Percentiles rank a stretch among this genome's conserved stretches.
Evolutionary conservation across 2,888 invertebrate genomes (phyloP).

Genomic region (Yponomeuta malinellus): DNA sequence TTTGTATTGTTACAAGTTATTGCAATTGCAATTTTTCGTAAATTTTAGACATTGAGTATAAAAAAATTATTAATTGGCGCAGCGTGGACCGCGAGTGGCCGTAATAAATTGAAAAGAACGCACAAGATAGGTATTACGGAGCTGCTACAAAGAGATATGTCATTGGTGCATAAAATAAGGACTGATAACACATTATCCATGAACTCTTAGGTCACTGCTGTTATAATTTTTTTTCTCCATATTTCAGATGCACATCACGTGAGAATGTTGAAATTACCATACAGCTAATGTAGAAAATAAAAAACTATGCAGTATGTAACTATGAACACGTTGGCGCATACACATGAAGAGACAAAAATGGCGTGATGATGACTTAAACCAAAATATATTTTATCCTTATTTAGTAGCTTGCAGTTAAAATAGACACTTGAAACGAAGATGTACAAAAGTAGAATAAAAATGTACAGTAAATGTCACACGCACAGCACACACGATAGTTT

Average conservation of each 20-base stretch:
- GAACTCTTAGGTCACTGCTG: conserved; percentile 32
- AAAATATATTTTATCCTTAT: neutral
- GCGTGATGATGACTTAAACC: neutral
- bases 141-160: conserved; percentile 28
- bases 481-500: conserved; percentile 28
- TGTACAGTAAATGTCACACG: conserved; percentile 16
- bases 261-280: neutral
- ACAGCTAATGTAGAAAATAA: too few relatives aligned
- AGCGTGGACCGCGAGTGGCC: neutral
- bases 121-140: conserved; percentile 27
- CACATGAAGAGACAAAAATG: neutral
- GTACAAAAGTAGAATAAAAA: conserved; percentile 14
- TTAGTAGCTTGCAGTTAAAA: neutral
- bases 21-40: too few relatives aligned
- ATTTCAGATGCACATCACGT: conserved; percentile 3
- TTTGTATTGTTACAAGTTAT: neutral
- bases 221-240: conserved; percentile 28
- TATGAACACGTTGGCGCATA: neutral
- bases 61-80: too few relatives aligned
- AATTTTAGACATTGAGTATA: too few relatives aligned
- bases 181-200: conserved; percentile 27
- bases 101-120: neutral
- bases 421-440: conserved; percentile 22
- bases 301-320: too few relatives aligned
- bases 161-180: conserved; percentile 36